Conservation (phyloP, 2,113 vertebrate species). For the Nothoprocta pentlandii region DNA sequence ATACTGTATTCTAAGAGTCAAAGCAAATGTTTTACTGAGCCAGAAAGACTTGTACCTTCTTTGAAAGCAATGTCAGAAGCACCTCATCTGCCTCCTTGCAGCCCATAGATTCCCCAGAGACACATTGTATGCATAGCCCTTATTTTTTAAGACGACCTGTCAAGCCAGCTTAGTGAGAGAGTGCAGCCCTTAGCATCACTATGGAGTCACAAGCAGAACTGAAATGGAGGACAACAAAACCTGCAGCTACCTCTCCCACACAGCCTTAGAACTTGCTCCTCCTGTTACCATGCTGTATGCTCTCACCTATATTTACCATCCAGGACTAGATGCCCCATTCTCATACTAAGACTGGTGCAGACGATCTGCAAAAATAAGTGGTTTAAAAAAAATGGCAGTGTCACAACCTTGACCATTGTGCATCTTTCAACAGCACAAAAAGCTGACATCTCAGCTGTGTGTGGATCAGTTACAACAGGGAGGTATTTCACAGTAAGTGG, state of each 20-base stretch:
- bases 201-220: background rate
- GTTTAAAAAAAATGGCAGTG: background rate
- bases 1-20: constrained; percentile 24
- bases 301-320: background rate
- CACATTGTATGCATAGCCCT: background rate
- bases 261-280: background rate
- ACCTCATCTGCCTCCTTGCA: constrained; percentile 12
- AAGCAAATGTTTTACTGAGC: constrained; percentile 45
- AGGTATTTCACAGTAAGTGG: background rate
- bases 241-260: background rate
- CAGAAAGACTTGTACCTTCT: constrained; percentile 29
- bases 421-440: background rate
- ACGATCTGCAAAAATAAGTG: background rate
- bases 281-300: background rate
- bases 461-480: background rate
- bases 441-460: background rate
- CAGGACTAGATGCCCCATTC: fast-evolving
- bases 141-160: background rate
- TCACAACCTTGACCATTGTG: background rate
- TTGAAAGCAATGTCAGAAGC: constrained; percentile 32
- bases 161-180: background rate
- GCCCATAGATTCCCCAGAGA: background rate
- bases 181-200: background rate
- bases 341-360: background rate
- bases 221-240: background rate